Base-by-base conservation (phyloP, 2,113 vertebrate genomes). In the Beaufortia kweichowensis region DNA sequence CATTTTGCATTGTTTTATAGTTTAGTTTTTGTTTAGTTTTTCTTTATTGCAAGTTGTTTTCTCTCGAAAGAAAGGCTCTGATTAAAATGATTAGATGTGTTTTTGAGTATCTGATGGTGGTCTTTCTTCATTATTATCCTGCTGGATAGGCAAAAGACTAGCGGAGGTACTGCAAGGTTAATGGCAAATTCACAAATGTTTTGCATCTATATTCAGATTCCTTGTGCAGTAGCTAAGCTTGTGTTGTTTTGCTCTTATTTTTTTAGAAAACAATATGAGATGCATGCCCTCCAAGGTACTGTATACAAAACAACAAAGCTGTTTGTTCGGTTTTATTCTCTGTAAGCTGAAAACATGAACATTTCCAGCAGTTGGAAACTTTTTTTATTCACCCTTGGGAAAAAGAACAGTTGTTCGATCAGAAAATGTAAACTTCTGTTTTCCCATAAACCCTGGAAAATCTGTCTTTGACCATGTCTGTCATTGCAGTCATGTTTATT, bases 381-480 rank as follows among this genome's bases (percentile, higher is more conserved):
- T 53, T 53, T n/a, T 53, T 53, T 2, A 7, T 53, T 72, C 55
- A 70, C 35, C 69, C 15, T 33, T 56, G 68, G 69, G 67, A 6
- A 21, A 43, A 48, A 50, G 17, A 77, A 66, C 33, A 67, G 19
- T 29, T 31, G 50, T 43, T 24, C 59, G 43, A 23, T 35, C 43
- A 78, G 66, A 72, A 41, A 28, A 50, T 15, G 57, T 53, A 67
- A 78, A 63, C 43, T 31, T 71, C 55, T 2, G 28, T 70, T 55
- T 63, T 21, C 76, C 66, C 57, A 41, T 11, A 69, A 62, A 50
- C 56, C 57, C 43, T 39, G 28, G 5, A 0, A 26, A 70, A 68
- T 23, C 10, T n/a, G 11, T 33, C 55, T 69, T 68, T 69, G 41
- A 10, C 55, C n/a, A 50, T 48, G 53, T 60, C 21, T 70, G 39